Base-by-base conservation (phyloP, 2,113 vertebrate genomes). In the Ginglymostoma cirratum region DNA sequence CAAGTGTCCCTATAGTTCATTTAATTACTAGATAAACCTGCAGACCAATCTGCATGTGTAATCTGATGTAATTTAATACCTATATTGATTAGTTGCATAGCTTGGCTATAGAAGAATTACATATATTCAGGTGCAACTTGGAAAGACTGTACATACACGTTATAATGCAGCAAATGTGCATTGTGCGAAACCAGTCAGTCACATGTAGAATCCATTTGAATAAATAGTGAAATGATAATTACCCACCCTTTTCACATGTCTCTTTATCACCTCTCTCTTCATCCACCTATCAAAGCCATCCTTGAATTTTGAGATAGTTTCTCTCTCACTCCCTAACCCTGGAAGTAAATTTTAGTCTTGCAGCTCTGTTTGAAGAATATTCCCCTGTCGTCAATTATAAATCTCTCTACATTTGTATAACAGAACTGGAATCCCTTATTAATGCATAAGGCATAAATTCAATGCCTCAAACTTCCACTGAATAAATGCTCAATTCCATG, bases 361-460 rank as follows among this genome's bases (percentile, higher is more conserved):
- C 30, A 65, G 55, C 89, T 92, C 89, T 65, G 55, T 92, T 55
- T 92, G 89, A 92, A 92, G 89, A 92, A 92, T 92, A n/a, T 92
- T 92, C 55, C 15, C 55, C 55, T 92, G 15, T 34, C 55, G 15
- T 92, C 89, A 4, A 61, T 38, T 66, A 66, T 65, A 92, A 38
- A 92, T 92, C 30, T 92, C 55, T 92, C 66, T 55, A 92, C 1
- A 55, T 34, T 65, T 92, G 89, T n/a, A 92, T 65, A 92, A 65
- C 61, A n/a, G 30, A 92, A 90, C 30, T 92, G 55, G n/a, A 65
- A 65, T 65, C 30, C 61, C 89, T 65, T 92, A 92, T 92, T 55
- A 65, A 92, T 65, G 89, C 65, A 55, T 61, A 65, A 15, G 87
- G 52, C 89, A n/a, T 15, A 92, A 55, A 55, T 92, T 92, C 89